Conservation (phyloP, 2,797 vertebrate species). For the Schizopygopsis pylzovi region DNA sequence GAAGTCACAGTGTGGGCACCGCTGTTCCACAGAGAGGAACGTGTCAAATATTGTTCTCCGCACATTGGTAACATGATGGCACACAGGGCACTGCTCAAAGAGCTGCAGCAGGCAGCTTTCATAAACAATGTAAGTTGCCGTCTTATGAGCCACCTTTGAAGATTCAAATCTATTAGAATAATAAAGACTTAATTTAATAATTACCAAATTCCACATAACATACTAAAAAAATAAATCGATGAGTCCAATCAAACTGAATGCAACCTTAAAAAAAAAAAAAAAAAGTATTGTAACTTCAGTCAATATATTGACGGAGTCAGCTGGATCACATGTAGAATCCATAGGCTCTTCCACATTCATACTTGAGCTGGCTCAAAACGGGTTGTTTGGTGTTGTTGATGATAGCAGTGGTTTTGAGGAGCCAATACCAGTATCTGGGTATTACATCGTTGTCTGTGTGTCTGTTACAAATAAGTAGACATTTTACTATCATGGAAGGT, state of each 20-base stretch:
- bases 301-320: not conserved
- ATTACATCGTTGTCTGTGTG: not conserved
- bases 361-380: not conserved
- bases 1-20: not conserved
- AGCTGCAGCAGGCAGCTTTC: constrained; percentile 5
- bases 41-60: not conserved
- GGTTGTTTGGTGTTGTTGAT: not conserved
- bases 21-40: not conserved
- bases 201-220: not conserved
- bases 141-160: not conserved
- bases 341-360: not conserved
- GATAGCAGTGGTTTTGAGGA: not conserved
- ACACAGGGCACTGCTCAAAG: not conserved
- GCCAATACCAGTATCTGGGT: not conserved
- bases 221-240: not conserved
- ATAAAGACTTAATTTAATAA: not conserved
- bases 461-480: not conserved
- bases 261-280: not conserved
- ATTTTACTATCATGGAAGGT: not conserved
- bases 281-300: not conserved
- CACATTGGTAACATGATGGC: not conserved
- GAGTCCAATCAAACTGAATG: not conserved
- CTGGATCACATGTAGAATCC: not conserved
- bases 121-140: constrained; percentile 7
- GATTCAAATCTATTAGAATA: not conserved